A percentile compares a stretch with the other conserved stretches of the same genome.
Conservation (phyloP, 2,888 invertebrate genomes). For the Drosophila macrospina region DNA sequence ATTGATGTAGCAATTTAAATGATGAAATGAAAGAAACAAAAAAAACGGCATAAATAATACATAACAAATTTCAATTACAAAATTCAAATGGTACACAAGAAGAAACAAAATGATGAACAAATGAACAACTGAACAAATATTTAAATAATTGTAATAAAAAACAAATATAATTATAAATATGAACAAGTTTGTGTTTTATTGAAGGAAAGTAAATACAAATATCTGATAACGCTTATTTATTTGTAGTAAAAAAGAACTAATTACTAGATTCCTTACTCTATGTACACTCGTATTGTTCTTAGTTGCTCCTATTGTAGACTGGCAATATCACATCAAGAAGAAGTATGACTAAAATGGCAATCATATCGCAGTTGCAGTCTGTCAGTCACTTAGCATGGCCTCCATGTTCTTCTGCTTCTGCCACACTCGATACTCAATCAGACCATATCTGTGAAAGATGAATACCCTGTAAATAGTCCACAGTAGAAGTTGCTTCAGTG, state of each 20-base stretch:
- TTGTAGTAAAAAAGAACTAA: background rate
- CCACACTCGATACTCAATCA: slow-evolving; percentile 82
- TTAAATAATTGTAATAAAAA: slow-evolving; percentile 83
- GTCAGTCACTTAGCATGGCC: slow-evolving; percentile 66
- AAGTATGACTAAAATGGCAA: slow-evolving; percentile 25
- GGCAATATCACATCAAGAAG: slow-evolving; percentile 63
- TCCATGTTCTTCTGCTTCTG: slow-evolving; percentile 76
- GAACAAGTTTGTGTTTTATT: slow-evolving; percentile 19
- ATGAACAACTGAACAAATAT: slow-evolving; percentile 68
- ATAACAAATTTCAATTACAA: slow-evolving; percentile 59
- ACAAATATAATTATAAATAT: slow-evolving; percentile 62
- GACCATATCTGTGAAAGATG: slow-evolving; percentile 73
- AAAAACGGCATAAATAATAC: slow-evolving; percentile 30
- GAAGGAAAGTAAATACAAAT: too few species aligned
- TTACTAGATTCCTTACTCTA: background rate
- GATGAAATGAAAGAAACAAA: slow-evolving; percentile 20
- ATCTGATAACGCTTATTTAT: background rate
- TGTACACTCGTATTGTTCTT: slow-evolving; percentile 30
- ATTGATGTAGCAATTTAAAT: slow-evolving; percentile 73
- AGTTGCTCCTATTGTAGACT: slow-evolving; percentile 40
- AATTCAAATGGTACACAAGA: slow-evolving; percentile 73
- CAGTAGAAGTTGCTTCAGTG: background rate
- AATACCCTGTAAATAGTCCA: background rate
- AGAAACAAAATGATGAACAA: slow-evolving; percentile 48
- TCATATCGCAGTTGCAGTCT: background rate